Evolutionary conservation across 2,113 vertebrate genomes (phyloP).

Genomic region (Albula glossodonta): DNA sequence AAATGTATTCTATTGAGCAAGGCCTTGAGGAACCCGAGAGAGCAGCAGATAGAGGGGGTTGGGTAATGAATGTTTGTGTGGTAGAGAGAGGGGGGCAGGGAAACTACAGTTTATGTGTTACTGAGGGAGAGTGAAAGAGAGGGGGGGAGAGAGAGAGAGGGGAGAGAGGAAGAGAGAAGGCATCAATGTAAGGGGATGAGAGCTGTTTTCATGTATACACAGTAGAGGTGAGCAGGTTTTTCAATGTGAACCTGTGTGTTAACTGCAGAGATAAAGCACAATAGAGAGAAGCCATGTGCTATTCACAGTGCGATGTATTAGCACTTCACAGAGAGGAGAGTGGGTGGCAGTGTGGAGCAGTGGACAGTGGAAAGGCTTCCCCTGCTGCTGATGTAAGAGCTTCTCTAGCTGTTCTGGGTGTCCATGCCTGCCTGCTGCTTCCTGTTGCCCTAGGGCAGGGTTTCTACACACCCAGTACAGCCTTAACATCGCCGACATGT

Average conservation of each 20-base stretch:
- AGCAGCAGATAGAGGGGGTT: slow-evolving; percentile 28
- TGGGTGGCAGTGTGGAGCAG: neutral
- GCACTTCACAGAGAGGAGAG: neutral
- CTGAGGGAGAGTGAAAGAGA: neutral
- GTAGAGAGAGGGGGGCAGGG: neutral
- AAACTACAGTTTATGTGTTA: slow-evolving; percentile 6
- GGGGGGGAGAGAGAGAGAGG: neutral
- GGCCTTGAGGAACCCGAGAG: slow-evolving; percentile 57
- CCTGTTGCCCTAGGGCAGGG: no score
- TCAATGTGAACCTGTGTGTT: neutral
- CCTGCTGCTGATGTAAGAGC: neutral
- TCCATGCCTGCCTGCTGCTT: no score
- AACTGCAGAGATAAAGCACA: neutral
- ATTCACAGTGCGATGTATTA: neutral
- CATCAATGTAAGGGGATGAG: neutral
- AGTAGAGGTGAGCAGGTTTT: neutral
- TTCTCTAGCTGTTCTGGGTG: no score
- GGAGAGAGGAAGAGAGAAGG: neutral
- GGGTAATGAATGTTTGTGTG: neutral
- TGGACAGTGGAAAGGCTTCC: neutral
- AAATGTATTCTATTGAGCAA: slow-evolving; percentile 68
- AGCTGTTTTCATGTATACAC: neutral
- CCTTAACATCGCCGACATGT: no score
- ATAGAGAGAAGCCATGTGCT: neutral
- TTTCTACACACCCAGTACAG: no score